These are phyloP conservation scores for Dexiosoma caninum DNA, from an alignment of 2,888 invertebrate species.

Conservation along the genomic window DNA sequence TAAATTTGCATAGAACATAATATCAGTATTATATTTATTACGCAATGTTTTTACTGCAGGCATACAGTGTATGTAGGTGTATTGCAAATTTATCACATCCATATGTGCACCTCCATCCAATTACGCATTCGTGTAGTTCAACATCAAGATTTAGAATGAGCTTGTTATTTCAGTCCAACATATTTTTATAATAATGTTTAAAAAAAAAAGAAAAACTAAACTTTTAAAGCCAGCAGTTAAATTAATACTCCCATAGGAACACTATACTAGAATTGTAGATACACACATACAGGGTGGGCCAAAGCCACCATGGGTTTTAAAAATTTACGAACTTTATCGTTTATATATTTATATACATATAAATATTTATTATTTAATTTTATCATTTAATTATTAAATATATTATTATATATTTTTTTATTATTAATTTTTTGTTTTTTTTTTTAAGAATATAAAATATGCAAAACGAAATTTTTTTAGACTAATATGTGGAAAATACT, in stretches of 20 bases:
- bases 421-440: too few relatives aligned
- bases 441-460: too few relatives aligned
- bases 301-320: neutral
- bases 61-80: too few relatives aligned
- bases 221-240: constrained; percentile 29
- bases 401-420: too few relatives aligned
- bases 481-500: too few relatives aligned
- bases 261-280: neutral
- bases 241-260: constrained; percentile 3
- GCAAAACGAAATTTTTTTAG: too few relatives aligned
- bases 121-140: neutral
- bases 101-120: neutral
- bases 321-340: too few relatives aligned
- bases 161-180: constrained; percentile 34
- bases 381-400: too few relatives aligned
- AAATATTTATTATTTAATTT: too few relatives aligned
- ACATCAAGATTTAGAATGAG: constrained; percentile 14
- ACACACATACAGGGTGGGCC: neutral
- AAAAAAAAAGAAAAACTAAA: neutral
- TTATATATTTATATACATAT: too few relatives aligned
- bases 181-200: constrained; percentile 17
- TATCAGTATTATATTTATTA: neutral
- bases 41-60: neutral
- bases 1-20: constrained; percentile 35
- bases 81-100: too few relatives aligned